These are phyloP conservation scores for Scatophagus argus DNA, from an alignment of 2,113 vertebrate species.

Conservation along the genomic window DNA sequence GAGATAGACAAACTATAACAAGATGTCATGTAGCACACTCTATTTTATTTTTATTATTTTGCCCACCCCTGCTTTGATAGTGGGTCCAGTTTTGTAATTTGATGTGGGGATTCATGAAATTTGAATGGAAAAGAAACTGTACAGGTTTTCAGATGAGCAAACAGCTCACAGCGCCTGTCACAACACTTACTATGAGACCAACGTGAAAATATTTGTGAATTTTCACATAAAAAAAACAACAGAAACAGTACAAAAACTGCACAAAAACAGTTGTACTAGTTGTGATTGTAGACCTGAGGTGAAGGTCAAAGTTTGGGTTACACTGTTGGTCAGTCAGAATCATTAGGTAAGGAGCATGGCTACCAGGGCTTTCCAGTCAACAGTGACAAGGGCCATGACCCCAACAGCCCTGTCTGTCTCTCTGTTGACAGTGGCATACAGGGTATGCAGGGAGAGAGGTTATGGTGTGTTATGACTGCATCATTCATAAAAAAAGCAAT, in stretches of 20 bases:
- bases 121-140: not conserved
- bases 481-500: not conserved
- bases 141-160: not conserved
- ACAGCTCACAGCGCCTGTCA: not conserved
- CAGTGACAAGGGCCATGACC: slow-evolving; percentile 35
- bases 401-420: slow-evolving; percentile 1
- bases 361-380: slow-evolving; percentile 48
- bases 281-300: too few relatives aligned
- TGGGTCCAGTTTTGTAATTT: not conserved
- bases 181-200: too few relatives aligned
- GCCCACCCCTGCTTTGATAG: not conserved
- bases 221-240: not conserved
- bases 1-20: not conserved
- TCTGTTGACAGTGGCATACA: not conserved
- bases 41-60: not conserved
- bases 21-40: not conserved
- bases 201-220: not conserved
- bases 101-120: not conserved
- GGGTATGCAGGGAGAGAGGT: not conserved
- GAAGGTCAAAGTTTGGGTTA: slow-evolving; percentile 17
- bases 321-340: slow-evolving; percentile 2
- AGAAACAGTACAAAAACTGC: too few relatives aligned
- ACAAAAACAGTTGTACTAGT: too few relatives aligned
- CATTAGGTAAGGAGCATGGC: slow-evolving; percentile 6
- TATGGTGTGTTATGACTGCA: not conserved